These are phyloP conservation scores for Tetranychus cinnabarinus DNA, from an alignment of 1,140 invertebrate species.

Conservation along the genomic window DNA sequence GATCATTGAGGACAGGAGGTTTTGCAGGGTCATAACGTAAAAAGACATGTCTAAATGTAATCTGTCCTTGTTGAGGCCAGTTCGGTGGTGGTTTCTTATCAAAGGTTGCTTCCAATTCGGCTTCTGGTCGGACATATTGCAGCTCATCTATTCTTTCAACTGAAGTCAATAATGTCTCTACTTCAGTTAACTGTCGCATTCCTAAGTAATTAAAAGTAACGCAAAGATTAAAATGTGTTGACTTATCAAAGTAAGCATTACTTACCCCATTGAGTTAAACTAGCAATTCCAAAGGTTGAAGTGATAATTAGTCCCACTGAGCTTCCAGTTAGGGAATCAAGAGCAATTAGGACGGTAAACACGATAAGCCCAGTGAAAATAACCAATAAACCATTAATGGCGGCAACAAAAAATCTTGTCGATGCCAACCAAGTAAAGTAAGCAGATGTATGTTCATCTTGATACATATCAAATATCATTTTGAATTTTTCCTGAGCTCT, in stretches of 20 bases:
- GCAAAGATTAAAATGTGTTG: too few species aligned
- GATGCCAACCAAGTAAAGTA: conserved; percentile 49
- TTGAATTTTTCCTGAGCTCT: conserved; percentile 33
- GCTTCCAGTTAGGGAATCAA: neutral
- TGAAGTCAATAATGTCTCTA: conserved; percentile 34
- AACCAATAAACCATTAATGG: conserved; percentile 48
- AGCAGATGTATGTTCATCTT: conserved; percentile 41
- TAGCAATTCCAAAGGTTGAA: conserved; percentile 45
- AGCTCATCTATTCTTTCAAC: conserved; percentile 43
- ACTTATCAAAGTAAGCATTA: too few species aligned
- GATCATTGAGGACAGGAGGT: conserved; percentile 34
- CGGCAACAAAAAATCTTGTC: conserved; percentile 57
- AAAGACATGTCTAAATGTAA: conserved; percentile 40
- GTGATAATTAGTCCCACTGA: conserved; percentile 35
- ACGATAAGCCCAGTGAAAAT: conserved; percentile 14
- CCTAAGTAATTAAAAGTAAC: conserved; percentile 16
- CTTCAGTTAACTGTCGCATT: conserved; percentile 51
- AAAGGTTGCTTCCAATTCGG: conserved; percentile 1
- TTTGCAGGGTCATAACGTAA: conserved; percentile 31
- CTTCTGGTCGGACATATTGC: conserved; percentile 20
- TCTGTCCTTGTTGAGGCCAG: conserved; percentile 43
- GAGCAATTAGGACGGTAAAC: conserved; percentile 1
- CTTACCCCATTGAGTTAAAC: conserved; percentile 48
- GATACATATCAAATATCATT: conserved; percentile 27
- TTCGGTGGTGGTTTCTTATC: conserved; percentile 7